These are phyloP conservation scores for Isotomurus palustris DNA, from an alignment of 2,888 invertebrate genomes.

Conservation along the genomic window DNA sequence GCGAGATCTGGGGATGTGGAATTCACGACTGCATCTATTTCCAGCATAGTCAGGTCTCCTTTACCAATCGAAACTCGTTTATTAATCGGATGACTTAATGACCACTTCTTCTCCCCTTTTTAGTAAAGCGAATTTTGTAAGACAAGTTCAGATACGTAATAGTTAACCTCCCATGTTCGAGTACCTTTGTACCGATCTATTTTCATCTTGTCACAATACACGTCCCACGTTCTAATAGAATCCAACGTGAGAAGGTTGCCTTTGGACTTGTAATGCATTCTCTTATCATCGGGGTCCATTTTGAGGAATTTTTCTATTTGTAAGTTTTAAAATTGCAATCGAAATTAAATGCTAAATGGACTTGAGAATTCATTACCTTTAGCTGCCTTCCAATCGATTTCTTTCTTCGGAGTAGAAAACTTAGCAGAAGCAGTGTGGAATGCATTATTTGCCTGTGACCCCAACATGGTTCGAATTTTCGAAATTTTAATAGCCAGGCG, in stretches of 20 bases:
- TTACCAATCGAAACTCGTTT: constrained; percentile 51
- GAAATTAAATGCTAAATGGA: background rate
- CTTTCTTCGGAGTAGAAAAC: too few relatives aligned
- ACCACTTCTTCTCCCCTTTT: background rate
- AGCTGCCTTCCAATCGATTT: background rate
- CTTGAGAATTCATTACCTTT: background rate
- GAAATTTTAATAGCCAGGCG: too few relatives aligned
- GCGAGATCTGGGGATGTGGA: constrained; percentile 72
- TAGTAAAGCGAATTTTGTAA: background rate
- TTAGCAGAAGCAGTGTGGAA: background rate
- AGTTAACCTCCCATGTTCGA: too few relatives aligned
- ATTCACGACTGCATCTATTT: constrained; percentile 84
- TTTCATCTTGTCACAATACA: background rate
- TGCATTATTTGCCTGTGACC: background rate
- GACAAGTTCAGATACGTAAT: too few relatives aligned
- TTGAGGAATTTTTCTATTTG: constrained; percentile 7
- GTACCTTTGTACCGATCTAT: too few relatives aligned
- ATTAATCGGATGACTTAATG: constrained; percentile 5
- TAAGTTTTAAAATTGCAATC: background rate
- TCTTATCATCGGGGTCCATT: constrained; percentile 7
- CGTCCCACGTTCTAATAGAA: constrained; percentile 1
- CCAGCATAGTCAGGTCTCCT: constrained; percentile 77
- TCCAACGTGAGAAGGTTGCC: background rate
- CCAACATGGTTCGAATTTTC: too few relatives aligned
- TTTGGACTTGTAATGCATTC: constrained; percentile 1